phyloP scores from a whole-genome alignment of 2,888 invertebrate genomes.

The Ceramica pisi region DNA sequence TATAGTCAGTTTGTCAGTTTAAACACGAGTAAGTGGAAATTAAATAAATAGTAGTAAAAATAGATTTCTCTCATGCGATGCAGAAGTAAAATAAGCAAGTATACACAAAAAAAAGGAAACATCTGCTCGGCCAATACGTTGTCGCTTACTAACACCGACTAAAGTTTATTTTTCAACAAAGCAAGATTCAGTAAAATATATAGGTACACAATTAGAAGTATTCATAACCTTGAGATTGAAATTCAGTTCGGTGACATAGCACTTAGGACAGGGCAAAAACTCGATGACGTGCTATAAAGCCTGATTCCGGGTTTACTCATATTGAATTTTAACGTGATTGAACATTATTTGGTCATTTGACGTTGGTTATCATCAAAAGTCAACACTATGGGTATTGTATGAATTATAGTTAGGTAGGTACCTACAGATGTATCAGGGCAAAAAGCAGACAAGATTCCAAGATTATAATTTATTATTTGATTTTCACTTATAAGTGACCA shows the following conservation, averaged over 20 bases:
- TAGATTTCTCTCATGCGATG: constrained; percentile 33
- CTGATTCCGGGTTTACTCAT: constrained; percentile 24
- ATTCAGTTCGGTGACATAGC: constrained; percentile 37
- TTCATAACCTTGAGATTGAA: constrained; percentile 41
- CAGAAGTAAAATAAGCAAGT: constrained; percentile 31
- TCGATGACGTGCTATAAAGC: constrained; percentile 17
- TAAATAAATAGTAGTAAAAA: constrained; percentile 36
- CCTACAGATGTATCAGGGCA: too few relatives aligned
- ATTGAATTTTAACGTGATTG: constrained; percentile 14
- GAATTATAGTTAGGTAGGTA: background rate
- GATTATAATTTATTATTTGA: too few relatives aligned
- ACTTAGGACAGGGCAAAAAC: constrained; percentile 42
- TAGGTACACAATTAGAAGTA: constrained; percentile 4
- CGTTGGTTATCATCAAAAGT: constrained; percentile 7
- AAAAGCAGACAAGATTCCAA: too few relatives aligned
- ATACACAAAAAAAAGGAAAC: constrained; percentile 21
- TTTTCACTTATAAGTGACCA: too few relatives aligned
- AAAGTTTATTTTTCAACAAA: constrained; percentile 23
- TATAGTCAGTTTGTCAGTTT: background rate
- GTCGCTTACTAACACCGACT: constrained; percentile 14
- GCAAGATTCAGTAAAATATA: constrained; percentile 6
- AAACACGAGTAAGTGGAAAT: constrained; percentile 2
- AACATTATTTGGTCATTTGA: constrained; percentile 15
- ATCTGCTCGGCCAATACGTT: constrained; percentile 22
- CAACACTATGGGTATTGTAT: background rate